These are phyloP conservation scores for Euschistus heros DNA, from an alignment of 1,140 invertebrate genomes.

Conservation along the genomic window DNA sequence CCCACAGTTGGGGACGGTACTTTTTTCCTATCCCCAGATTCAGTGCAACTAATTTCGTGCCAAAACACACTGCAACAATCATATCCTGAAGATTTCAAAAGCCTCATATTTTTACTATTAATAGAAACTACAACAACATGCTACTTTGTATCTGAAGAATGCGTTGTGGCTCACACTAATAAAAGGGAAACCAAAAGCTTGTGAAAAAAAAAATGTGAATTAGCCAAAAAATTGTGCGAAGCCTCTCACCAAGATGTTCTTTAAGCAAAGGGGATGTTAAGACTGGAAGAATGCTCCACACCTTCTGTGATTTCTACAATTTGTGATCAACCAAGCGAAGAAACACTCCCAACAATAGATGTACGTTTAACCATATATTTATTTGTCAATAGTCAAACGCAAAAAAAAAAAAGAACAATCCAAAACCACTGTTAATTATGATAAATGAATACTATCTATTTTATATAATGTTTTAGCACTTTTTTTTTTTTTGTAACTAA, in stretches of 20 bases:
- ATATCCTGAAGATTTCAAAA: neutral
- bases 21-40: neutral
- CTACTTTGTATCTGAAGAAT: too few species aligned
- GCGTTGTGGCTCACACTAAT: neutral
- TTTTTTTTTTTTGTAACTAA: too few species aligned
- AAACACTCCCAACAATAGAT: neutral
- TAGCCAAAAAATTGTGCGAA: too few species aligned
- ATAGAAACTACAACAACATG: too few species aligned
- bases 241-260: conserved; percentile 3
- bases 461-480: too few species aligned
- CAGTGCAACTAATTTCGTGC: neutral
- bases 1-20: neutral
- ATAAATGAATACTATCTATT: too few species aligned
- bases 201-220: neutral
- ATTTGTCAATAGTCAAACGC: too few species aligned
- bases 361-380: too few species aligned
- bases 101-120: neutral
- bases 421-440: too few species aligned
- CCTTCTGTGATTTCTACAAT: conserved; percentile 13
- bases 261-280: neutral
- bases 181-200: neutral
- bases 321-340: conserved; percentile 3
- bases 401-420: too few species aligned
- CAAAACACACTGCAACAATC: conserved; percentile 1
- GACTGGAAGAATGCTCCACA: conserved; percentile 12